phyloP scores from a whole-genome alignment of 2,797 vertebrate species.

The Alauda arvensis region DNA sequence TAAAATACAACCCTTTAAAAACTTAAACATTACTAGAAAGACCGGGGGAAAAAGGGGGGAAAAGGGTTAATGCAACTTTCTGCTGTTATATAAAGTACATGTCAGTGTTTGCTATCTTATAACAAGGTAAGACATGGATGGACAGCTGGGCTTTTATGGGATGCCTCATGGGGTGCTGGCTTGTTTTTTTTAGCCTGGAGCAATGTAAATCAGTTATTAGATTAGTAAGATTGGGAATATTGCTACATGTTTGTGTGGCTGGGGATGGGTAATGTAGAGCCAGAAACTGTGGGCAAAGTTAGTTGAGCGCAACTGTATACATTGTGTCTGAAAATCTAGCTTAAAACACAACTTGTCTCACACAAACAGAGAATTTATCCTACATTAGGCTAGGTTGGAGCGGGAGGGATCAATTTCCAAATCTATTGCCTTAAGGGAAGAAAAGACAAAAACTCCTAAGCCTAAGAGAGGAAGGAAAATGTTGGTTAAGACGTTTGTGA shows the following conservation, averaged over 20 bases:
- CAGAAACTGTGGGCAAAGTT: not conserved
- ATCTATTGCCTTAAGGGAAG: not conserved
- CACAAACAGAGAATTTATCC: rapidly evolving
- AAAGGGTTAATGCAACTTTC: not conserved
- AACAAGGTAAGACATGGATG: not conserved
- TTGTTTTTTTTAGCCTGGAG: not conserved
- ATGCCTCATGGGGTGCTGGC: not conserved
- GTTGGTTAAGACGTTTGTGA: not conserved
- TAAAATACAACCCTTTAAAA: not conserved
- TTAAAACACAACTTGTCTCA: not conserved
- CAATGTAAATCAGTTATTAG: not conserved
- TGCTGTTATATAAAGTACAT: not conserved
- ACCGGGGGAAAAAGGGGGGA: rapidly evolving
- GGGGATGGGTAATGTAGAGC: not conserved
- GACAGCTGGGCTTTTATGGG: not conserved
- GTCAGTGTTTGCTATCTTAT: not conserved
- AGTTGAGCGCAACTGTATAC: not conserved
- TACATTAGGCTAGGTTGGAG: not conserved
- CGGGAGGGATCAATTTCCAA: not conserved
- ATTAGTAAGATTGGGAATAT: not conserved
- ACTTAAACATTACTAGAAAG: not conserved
- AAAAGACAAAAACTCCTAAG: not conserved
- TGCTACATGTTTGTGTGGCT: not conserved
- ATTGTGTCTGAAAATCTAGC: not conserved
- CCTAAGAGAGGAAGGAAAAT: not conserved